Conservation (phyloP, 2,113 vertebrate species). For the Rhea americana region DNA sequence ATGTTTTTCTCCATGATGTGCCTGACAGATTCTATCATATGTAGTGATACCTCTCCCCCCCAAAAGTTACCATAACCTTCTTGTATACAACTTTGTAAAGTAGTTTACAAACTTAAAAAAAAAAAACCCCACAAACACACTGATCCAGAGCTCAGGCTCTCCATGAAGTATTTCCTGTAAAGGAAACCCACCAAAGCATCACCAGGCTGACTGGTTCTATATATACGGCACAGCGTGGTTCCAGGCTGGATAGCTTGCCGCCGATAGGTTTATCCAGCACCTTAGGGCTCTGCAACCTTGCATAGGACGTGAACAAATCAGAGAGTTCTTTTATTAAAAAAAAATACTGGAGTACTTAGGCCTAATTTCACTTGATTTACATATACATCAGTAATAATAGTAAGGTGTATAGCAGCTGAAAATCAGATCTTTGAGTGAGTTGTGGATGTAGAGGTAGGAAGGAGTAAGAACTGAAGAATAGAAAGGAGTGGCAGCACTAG, state of each 20-base stretch:
- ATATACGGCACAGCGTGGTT: background rate
- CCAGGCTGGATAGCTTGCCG: background rate
- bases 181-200: background rate
- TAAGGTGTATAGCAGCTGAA: background rate
- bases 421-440: background rate
- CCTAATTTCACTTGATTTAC: background rate
- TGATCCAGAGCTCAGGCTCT: background rate
- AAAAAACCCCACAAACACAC: too few species aligned
- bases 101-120: background rate
- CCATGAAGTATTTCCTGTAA: background rate
- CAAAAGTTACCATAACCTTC: background rate
- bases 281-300: constrained; percentile 32
- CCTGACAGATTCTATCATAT: background rate
- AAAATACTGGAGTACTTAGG: background rate
- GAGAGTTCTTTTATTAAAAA: background rate
- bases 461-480: background rate
- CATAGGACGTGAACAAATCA: background rate
- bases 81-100: background rate
- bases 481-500: background rate
- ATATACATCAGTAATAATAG: background rate
- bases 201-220: background rate
- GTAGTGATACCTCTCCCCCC: background rate
- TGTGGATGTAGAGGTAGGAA: background rate
- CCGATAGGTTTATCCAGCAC: background rate
- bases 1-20: background rate